Conservation (phyloP, 2,797 vertebrate species). For the Acanthornis magna region DNA sequence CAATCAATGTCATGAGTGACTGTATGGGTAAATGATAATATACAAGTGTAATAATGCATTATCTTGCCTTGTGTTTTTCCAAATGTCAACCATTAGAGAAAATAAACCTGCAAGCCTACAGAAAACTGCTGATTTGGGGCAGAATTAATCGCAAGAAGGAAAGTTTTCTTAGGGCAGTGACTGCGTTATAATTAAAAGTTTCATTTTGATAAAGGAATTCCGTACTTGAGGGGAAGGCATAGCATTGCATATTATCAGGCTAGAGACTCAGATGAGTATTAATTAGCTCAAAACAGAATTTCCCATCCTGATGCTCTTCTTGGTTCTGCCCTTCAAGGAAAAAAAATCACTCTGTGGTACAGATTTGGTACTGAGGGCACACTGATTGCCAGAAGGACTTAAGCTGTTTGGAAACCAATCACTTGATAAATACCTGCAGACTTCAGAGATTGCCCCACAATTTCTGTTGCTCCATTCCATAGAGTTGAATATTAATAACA, state of each 20-base stretch:
- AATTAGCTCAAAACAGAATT: neutral
- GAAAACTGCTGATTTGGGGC: neutral
- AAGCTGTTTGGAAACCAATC: neutral
- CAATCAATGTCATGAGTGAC: neutral
- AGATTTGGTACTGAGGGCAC: neutral
- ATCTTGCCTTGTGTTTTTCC: neutral
- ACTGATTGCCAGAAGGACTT: neutral
- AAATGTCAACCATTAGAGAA: neutral
- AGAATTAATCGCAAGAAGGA: neutral
- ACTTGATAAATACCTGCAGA: neutral
- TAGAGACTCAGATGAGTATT: neutral
- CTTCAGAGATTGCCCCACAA: neutral
- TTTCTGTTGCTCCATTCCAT: neutral
- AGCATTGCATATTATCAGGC: neutral
- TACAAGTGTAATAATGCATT: neutral
- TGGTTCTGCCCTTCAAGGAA: neutral
- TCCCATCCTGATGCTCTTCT: neutral
- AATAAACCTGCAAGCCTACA: neutral
- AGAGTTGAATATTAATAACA: neutral
- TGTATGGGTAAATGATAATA: neutral
- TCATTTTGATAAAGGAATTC: neutral
- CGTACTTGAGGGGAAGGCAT: neutral
- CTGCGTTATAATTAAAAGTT: neutral
- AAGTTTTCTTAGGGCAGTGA: neutral
- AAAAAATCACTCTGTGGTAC: neutral